Evolutionary conservation across 2,797 vertebrate species (phyloP), one percentile per base, ranked within the genome.

Genomic region (Typhlichthys subterraneus): DNA sequence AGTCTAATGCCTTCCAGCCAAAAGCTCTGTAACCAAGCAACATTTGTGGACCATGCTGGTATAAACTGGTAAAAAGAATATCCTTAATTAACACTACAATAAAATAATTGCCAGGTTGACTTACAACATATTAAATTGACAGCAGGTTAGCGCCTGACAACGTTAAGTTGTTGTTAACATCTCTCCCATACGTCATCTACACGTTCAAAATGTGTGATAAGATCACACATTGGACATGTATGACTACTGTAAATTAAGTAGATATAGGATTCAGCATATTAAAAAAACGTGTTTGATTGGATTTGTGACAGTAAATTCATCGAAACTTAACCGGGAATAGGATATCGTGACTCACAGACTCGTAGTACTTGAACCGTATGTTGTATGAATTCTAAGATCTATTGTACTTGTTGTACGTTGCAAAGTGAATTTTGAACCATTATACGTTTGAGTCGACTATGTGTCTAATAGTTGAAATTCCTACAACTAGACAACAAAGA

Each of bases 31-130:
- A 9, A 31, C 4, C 1, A 65, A 46, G 45, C 46, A 50, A 13
- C 31, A 70, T 42, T 15, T 46, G 49, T 53, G 17, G 23, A 69
- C 73, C 14, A 51, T 17, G 7, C 48, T 49, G 12, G n/a, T 29
- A 29, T 29, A 29, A 29, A 29, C 23, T 29, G 23, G 23, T 29
- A 29, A 29, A 29, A 13, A 19, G 38, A 12, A 42, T 1, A 9
- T 42, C n/a, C 50, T 8, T 17, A 4, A 14, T 51, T 15, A 19
- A 51, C 8, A 19, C 50, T 51, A 14, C 15, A 51, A 51, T 51
- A 10, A 17, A 51, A 17, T 17, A 51, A 8, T 42, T 42, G 9
- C 38, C 38, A 42, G 38, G 38, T 42, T 42, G 38, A 42, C 7
- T 38, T 38, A 38, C 38, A 38, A 38, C 38, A 7, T 42, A 42